These are phyloP conservation scores for Vidua chalybeata DNA, from an alignment of 2,113 vertebrate genomes.

Conservation along the genomic window DNA sequence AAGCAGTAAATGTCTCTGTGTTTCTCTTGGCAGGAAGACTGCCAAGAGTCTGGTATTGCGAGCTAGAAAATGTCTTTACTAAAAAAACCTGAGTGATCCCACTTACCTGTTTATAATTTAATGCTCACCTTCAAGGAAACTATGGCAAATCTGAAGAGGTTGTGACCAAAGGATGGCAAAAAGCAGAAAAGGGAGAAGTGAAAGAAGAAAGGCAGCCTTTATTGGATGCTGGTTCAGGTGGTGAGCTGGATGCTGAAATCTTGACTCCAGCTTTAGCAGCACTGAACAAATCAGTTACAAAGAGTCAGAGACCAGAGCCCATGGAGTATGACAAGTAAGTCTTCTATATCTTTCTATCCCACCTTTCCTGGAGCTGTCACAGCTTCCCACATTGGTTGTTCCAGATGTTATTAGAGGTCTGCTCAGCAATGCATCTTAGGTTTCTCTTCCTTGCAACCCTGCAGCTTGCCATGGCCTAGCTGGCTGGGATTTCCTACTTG, in stretches of 20 bases:
- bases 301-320: slow-evolving; percentile 75
- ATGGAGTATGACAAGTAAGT: slow-evolving; percentile 84
- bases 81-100: background rate
- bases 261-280: slow-evolving; percentile 19
- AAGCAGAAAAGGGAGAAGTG: slow-evolving; percentile 40
- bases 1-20: background rate
- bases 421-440: background rate
- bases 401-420: background rate
- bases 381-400: background rate
- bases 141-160: slow-evolving; percentile 80
- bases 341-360: background rate
- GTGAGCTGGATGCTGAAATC: slow-evolving; percentile 71
- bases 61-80: background rate
- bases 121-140: slow-evolving; percentile 76
- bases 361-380: background rate
- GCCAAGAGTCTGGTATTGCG: background rate
- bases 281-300: slow-evolving; percentile 75
- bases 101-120: background rate
- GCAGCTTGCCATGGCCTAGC: background rate
- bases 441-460: background rate
- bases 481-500: background rate
- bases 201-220: slow-evolving; percentile 66
- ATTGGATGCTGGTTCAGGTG: slow-evolving; percentile 63
- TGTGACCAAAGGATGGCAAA: slow-evolving; percentile 69
- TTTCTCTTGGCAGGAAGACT: background rate